Base-by-base conservation (phyloP, 2,113 vertebrate species). In the Tetrax tetrax region DNA sequence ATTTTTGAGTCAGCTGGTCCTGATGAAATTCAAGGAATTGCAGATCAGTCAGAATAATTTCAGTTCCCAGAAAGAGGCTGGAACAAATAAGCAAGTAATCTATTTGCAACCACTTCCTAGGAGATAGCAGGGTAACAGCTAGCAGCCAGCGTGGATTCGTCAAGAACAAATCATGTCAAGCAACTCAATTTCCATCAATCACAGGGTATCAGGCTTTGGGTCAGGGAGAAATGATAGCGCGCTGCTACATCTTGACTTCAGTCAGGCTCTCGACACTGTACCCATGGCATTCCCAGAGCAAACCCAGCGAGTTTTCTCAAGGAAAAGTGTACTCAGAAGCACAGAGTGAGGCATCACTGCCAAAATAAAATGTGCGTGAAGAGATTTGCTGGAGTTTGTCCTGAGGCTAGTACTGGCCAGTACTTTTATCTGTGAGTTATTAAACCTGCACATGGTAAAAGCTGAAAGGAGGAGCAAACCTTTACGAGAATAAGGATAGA, bases 81-180 rank as follows among this genome's bases (percentile, higher is more conserved):
- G 87, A 97, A 96, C 91, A 92, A 96, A 96, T 95, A 91, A 93
- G 79, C 80, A 92, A 92, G 93, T 89, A 81, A 95, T 94, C 89
- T 94, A 45, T 95, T 90, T 87, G 91, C 93, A 91, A 2, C 56
- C 69, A 33, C 76, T 91, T 96, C 69, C 69, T 75, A 59, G 56
- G 90, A 92, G 80, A 91, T 89, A 83, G 72, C 79, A 80, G 75
- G 51, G 76, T 27, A 86, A 57, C n/a, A 89, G 71, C 90, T 61
- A n/a, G 71, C 88, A 93, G 85, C 23, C 79, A 65, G 80, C 86
- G 8, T 37, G 51, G 89, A 75, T 81, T 95, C 84, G 54, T 95
- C n/a, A 64, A 35, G 80, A 81, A 53, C 50, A 92, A 84, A 90
- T 92, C 56, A 20, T 1, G 1, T 81, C 56, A 37, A 83, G 86